These are phyloP conservation scores for Brachycybe producta DNA, from an alignment of 2,888 invertebrate species.

Conservation along the genomic window DNA sequence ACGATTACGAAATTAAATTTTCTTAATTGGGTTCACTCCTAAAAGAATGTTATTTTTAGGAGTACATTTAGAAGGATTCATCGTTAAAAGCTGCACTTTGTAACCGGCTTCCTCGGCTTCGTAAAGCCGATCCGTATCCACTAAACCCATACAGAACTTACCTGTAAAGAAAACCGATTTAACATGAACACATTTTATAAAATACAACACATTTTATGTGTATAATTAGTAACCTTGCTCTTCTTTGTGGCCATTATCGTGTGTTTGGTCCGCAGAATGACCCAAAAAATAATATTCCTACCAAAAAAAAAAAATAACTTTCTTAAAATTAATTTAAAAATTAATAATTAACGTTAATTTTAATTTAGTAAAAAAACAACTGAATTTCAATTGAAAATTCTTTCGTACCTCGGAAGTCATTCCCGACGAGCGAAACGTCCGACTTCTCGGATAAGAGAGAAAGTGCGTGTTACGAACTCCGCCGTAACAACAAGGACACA, in stretches of 20 bases:
- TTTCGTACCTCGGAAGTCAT: constrained; percentile 18
- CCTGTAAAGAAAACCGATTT: constrained; percentile 44
- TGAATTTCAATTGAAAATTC: neutral
- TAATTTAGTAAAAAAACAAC: no score
- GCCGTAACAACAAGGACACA: constrained; percentile 92
- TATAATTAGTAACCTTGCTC: constrained; percentile 43
- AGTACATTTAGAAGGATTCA: constrained; percentile 69
- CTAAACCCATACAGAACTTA: constrained; percentile 68
- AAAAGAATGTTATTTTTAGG: constrained; percentile 82
- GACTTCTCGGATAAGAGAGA: constrained; percentile 68
- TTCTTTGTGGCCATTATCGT: constrained; percentile 41
- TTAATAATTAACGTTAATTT: no score
- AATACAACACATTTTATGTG: constrained; percentile 38
- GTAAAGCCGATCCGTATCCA: constrained; percentile 71
- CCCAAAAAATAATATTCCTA: constrained; percentile 65
- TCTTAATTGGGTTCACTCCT: constrained; percentile 44
- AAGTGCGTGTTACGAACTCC: constrained; percentile 66
- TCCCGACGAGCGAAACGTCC: constrained; percentile 24
- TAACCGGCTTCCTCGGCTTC: constrained; percentile 65
- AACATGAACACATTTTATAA: neutral
- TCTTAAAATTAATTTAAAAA: constrained; percentile 22
- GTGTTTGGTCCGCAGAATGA: constrained; percentile 86
- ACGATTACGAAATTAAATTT: neutral
- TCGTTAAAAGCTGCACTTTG: constrained; percentile 55
- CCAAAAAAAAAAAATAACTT: constrained; percentile 18